Conservation (phyloP, 2,797 vertebrate genomes). For the Megaceryle alcyon region DNA sequence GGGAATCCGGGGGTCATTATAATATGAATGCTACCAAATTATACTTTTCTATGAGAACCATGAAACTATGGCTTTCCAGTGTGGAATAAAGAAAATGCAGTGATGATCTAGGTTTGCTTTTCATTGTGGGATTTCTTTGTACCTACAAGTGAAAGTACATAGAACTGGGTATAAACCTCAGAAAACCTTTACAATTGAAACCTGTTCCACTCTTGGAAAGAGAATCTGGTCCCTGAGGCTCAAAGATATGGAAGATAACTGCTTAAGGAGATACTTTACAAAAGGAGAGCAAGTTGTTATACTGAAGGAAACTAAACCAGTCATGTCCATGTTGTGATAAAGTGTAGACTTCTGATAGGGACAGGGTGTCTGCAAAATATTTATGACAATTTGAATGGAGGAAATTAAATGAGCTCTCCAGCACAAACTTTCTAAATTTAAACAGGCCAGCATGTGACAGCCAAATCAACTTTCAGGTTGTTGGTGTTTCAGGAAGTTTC, state of each 20-base stretch:
- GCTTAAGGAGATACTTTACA: background rate
- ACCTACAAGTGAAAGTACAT: background rate
- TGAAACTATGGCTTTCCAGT: background rate
- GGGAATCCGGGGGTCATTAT: background rate
- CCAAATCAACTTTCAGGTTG: background rate
- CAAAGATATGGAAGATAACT: background rate
- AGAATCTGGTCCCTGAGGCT: background rate
- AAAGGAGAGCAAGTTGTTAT: background rate
- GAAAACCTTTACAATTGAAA: background rate
- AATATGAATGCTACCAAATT: background rate
- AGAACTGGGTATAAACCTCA: background rate
- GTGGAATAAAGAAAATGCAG: background rate
- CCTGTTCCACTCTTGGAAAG: background rate
- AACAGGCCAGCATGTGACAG: accelerated
- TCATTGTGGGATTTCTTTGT: background rate
- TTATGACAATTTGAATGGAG: background rate
- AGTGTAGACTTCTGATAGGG: background rate
- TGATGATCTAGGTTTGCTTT: background rate
- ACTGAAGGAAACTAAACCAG: background rate
- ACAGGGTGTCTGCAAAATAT: background rate
- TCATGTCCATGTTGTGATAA: background rate
- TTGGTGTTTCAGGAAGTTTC: too few relatives aligned
- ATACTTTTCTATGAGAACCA: background rate
- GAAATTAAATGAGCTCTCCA: background rate
- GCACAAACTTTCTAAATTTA: background rate